phyloP scores from a whole-genome alignment of 1,140 invertebrate species.

The Dryas iulia region DNA sequence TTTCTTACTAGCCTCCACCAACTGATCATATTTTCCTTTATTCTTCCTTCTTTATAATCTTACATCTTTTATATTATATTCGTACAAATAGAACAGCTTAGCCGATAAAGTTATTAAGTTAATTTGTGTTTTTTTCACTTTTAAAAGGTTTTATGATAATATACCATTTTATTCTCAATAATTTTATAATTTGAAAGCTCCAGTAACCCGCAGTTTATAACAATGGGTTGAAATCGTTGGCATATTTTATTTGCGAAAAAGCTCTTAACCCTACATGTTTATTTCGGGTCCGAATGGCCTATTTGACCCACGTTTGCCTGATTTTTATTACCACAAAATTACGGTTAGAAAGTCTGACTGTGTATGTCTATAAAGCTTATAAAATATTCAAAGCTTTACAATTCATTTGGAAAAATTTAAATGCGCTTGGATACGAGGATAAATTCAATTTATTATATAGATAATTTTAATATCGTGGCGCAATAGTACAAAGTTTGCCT shows the following conservation, averaged over 20 bases:
- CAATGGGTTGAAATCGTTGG: slow-evolving; percentile 10
- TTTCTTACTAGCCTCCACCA: too few species aligned
- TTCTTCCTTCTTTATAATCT: too few species aligned
- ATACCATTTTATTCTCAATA: neutral
- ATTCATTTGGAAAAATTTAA: neutral
- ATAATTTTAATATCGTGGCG: too few species aligned
- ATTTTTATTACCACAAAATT: slow-evolving; percentile 24
- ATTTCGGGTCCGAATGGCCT: slow-evolving; percentile 26
- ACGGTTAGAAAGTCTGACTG: neutral
- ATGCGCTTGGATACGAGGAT: neutral
- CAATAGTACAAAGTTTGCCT: too few species aligned
- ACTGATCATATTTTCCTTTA: too few species aligned
- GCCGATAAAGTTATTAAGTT: too few species aligned
- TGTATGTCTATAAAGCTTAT: neutral
- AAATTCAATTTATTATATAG: too few species aligned
- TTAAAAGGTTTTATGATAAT: neutral
- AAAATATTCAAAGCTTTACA: slow-evolving; percentile 1
- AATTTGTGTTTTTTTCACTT: too few species aligned
- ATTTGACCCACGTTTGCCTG: slow-evolving; percentile 21
- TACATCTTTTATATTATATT: too few species aligned
- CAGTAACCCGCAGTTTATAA: slow-evolving; percentile 7
- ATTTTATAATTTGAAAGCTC: neutral
- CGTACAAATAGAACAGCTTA: too few species aligned
- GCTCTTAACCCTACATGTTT: slow-evolving; percentile 23
- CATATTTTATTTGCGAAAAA: slow-evolving; percentile 27